These are phyloP conservation scores for Caenorhabditis tropicalis DNA, from an alignment of 1,140 invertebrate genomes.

Conservation along the genomic window DNA sequence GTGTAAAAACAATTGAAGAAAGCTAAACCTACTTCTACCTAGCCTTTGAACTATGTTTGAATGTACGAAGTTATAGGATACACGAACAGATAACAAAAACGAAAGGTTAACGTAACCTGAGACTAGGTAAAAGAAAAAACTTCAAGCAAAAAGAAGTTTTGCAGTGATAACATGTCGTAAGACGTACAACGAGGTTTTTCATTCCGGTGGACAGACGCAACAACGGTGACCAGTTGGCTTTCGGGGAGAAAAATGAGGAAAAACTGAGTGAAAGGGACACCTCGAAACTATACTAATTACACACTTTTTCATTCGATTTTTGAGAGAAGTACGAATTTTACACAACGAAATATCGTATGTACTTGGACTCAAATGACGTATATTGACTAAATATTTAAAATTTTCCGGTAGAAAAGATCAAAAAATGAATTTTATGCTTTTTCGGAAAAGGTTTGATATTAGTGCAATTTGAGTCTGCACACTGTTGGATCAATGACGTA, in stretches of 20 bases:
- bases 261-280: constrained; percentile 27
- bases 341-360: neutral
- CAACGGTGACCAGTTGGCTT: constrained; percentile 13
- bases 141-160: neutral
- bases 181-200: neutral
- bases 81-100: constrained; percentile 5
- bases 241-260: constrained; percentile 4
- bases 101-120: constrained; percentile 20
- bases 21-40: neutral
- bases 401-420: no score
- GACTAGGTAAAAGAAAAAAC: neutral
- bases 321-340: neutral
- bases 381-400: neutral
- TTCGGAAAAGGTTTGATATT: no score
- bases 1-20: constrained; percentile 14
- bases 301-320: neutral
- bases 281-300: constrained; percentile 41
- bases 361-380: neutral
- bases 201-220: neutral
- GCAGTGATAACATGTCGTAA: constrained; percentile 20
- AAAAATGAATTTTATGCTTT: no score
- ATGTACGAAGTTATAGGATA: neutral
- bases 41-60: neutral
- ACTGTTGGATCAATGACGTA: neutral
- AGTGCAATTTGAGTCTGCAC: neutral